These are phyloP conservation scores for Echinops telfairi DNA, from an alignment of 2,113 vertebrate species.

Conservation along the genomic window DNA sequence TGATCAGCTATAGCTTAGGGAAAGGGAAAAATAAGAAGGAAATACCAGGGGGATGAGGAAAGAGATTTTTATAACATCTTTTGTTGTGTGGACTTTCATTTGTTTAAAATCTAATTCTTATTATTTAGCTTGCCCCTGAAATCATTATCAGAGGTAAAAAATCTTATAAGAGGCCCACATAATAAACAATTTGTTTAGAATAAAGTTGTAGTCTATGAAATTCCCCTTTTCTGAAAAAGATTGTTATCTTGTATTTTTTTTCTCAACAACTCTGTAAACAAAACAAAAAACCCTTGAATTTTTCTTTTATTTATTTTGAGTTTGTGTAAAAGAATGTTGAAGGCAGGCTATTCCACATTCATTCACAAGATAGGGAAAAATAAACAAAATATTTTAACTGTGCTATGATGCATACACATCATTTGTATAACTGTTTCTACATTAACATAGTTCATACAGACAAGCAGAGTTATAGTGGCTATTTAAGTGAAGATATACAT, in stretches of 20 bases:
- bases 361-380: not conserved
- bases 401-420: not conserved
- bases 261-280: no score
- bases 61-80: constrained; percentile 30
- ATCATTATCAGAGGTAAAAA: constrained; percentile 15
- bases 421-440: constrained; percentile 36
- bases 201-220: not conserved
- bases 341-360: not conserved
- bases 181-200: not conserved
- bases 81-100: not conserved
- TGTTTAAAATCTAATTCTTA: not conserved
- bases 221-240: not conserved
- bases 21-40: not conserved
- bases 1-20: not conserved
- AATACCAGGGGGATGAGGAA: not conserved
- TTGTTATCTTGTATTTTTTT: no score
- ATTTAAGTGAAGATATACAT: constrained; percentile 36
- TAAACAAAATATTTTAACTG: constrained; percentile 14
- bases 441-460: constrained; percentile 31
- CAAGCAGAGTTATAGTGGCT: constrained; percentile 9
- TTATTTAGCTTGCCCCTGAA: constrained; percentile 16
- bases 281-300: no score
- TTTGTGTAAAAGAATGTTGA: constrained; percentile 14
- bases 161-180: not conserved
- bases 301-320: constrained; percentile 34